Evolutionary conservation across 2,797 vertebrate species (phyloP).

Genomic region (Bufotes viridis): DNA sequence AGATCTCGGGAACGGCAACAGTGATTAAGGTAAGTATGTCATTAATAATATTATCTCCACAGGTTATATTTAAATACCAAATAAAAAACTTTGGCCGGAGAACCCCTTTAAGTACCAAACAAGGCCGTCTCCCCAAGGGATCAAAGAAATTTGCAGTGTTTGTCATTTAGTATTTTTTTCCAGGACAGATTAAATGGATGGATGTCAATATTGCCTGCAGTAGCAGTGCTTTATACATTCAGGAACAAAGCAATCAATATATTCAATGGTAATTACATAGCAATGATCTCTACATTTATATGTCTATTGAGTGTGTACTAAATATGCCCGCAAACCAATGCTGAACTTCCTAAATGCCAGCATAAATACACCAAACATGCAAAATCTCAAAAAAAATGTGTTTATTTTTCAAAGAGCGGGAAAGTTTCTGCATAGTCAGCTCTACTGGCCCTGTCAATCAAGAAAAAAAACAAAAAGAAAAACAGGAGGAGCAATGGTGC

Average conservation of each 20-base stretch:
- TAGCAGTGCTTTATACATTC: not conserved
- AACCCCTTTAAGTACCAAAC: too few species aligned
- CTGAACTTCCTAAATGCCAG: not conserved
- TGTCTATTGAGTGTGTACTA: not conserved
- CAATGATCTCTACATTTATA: not conserved
- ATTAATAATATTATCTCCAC: too few species aligned
- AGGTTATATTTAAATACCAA: too few species aligned
- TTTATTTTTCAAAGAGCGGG: not conserved
- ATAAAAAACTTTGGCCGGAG: too few species aligned
- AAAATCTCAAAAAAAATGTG: not conserved
- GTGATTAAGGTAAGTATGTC: too few species aligned
- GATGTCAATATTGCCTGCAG: constrained; percentile 22
- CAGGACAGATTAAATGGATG: constrained; percentile 10
- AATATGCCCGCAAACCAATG: not conserved
- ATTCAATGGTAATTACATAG: constrained; percentile 37
- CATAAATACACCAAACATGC: not conserved
- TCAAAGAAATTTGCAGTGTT: not conserved
- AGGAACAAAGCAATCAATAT: constrained; percentile 52
- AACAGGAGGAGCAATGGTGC: too few species aligned
- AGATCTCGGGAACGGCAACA: too few species aligned
- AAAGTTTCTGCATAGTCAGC: too few species aligned
- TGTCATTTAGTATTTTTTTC: constrained; percentile 7
- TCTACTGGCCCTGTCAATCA: too few species aligned
- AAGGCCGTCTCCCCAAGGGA: too few species aligned
- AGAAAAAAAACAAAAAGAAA: too few species aligned